Evolutionary conservation across 2,797 vertebrate genomes (phyloP).

Genomic region (Ceryle rudis): DNA sequence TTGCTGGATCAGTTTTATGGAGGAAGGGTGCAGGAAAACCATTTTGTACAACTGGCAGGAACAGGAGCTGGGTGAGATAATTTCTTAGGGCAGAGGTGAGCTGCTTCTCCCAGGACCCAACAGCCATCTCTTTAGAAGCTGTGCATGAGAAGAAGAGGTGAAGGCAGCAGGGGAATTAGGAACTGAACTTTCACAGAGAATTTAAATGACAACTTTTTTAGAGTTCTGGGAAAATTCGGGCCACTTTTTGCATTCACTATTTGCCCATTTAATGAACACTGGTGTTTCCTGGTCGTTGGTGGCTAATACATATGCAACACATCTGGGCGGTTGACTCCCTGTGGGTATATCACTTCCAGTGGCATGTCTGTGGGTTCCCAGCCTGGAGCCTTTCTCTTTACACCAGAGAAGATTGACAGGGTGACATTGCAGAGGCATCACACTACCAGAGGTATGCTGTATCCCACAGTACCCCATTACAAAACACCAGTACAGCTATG

Average conservation of each 20-base stretch:
- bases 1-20: constrained; percentile 29
- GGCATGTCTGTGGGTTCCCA: not conserved
- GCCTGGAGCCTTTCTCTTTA: not conserved
- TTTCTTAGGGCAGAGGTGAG: not conserved
- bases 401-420: not conserved
- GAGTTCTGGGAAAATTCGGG: not conserved
- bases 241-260: not conserved
- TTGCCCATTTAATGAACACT: not conserved
- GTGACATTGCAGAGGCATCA: not conserved
- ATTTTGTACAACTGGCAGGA: not conserved
- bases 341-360: not conserved
- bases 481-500: not conserved
- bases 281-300: not conserved
- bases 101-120: not conserved
- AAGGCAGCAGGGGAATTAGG: not conserved
- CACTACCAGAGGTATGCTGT: accelerated
- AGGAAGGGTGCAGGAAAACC: not conserved
- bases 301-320: not conserved
- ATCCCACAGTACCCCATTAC: accelerated
- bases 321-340: not conserved
- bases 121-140: not conserved
- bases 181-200: not conserved
- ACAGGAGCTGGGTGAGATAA: not conserved
- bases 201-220: not conserved
- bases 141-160: not conserved